A percentile compares a stretch with the other conserved stretches of the same genome.
phyloP scores from a whole-genome alignment of 2,113 vertebrate species.

The Oreochromis tanganicae region DNA sequence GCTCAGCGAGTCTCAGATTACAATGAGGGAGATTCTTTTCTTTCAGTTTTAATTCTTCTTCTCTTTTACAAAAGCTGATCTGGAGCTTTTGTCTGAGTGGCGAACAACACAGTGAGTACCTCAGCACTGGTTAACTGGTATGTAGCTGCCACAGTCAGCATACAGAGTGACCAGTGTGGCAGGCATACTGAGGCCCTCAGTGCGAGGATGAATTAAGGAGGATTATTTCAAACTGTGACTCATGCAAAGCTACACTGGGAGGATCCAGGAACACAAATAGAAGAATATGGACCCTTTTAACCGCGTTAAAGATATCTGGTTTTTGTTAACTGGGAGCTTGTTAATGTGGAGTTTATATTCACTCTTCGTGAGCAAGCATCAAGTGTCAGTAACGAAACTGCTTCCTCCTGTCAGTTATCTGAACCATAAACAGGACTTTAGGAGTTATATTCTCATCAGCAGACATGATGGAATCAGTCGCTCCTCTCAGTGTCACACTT shows the following conservation, averaged over 20 bases:
- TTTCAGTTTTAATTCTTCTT: background rate
- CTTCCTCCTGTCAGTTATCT: background rate
- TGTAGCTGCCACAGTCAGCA: background rate
- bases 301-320: background rate
- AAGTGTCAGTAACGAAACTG: background rate
- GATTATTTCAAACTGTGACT: background rate
- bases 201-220: background rate
- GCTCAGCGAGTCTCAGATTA: background rate
- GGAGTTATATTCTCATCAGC: background rate
- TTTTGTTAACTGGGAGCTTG: background rate
- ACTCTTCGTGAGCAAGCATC: accelerated
- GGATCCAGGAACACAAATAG: too few species aligned
- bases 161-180: background rate
- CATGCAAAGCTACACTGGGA: background rate
- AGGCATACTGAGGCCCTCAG: background rate
- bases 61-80: background rate
- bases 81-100: background rate
- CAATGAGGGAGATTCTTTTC: background rate
- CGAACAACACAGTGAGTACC: background rate
- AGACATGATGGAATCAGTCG: accelerated
- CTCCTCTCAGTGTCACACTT: conserved; percentile 19
- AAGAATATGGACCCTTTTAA: too few species aligned
- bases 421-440: background rate
- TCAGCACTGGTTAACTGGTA: background rate
- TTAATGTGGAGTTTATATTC: background rate